A percentile compares a stretch with the other conserved stretches of the same genome.
Conservation (phyloP, 2,797 vertebrate species). For the Tangara arthus region DNA sequence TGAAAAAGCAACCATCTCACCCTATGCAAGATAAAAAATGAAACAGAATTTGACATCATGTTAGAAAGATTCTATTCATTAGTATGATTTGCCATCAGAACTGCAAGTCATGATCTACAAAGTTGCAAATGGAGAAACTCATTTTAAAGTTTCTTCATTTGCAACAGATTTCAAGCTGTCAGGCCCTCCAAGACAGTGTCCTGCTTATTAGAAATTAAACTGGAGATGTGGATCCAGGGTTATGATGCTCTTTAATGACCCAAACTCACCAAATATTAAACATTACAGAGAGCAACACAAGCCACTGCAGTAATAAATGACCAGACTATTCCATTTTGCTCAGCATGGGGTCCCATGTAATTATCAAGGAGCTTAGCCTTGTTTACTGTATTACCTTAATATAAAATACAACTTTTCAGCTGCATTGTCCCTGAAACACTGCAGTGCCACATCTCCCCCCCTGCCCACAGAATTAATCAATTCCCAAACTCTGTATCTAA, state of each 20-base stretch:
- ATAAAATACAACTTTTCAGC: not conserved
- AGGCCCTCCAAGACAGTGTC: not conserved
- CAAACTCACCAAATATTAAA: not conserved
- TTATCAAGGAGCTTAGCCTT: not conserved
- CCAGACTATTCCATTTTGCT: not conserved
- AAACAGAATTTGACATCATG: not conserved
- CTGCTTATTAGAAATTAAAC: not conserved
- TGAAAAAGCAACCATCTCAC: not conserved
- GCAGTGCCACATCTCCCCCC: not conserved
- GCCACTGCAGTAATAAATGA: not conserved
- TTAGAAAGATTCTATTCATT: not conserved
- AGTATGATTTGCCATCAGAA: not conserved
- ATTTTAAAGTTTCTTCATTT: not conserved
- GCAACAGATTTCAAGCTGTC: not conserved
- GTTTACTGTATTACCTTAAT: not conserved
- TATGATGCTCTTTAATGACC: not conserved
- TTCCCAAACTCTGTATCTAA: not conserved
- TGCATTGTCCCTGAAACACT: not conserved
- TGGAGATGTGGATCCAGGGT: not conserved
- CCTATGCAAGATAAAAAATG: not conserved
- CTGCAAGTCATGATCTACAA: not conserved
- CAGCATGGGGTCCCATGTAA: not conserved
- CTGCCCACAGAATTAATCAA: not conserved
- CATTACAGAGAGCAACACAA: not conserved
- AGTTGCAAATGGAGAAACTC: not conserved